Evolutionary conservation across 2,888 invertebrate genomes (phyloP).

Genomic region (Meta bourneti): DNA sequence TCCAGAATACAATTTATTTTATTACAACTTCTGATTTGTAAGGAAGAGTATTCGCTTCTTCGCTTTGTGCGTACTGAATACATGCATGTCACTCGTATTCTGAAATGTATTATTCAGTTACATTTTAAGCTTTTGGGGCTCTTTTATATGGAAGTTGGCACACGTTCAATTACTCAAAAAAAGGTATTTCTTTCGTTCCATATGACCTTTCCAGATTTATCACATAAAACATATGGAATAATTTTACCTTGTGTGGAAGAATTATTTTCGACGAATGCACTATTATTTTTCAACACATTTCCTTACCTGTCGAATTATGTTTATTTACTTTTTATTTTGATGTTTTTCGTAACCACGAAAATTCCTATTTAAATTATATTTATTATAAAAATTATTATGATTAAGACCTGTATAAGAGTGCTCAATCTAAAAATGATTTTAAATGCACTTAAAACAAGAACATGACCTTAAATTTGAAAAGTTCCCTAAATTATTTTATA

Average conservation of each 20-base stretch:
- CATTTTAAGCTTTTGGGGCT: background rate
- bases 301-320: too few species aligned
- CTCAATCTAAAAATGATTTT: too few species aligned
- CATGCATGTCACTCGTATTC: background rate
- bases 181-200: background rate
- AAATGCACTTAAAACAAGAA: too few species aligned
- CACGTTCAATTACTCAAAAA: background rate
- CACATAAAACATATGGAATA: background rate
- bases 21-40: slow-evolving; percentile 1
- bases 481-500: too few species aligned
- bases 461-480: too few species aligned
- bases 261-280: too few species aligned
- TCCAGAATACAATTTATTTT: background rate
- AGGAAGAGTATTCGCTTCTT: background rate
- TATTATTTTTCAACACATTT: too few species aligned
- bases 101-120: background rate
- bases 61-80: background rate
- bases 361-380: too few species aligned
- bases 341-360: too few species aligned
- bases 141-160: background rate
- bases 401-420: too few species aligned
- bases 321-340: too few species aligned
- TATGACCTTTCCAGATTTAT: background rate
- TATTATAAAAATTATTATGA: too few species aligned
- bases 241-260: background rate